phyloP scores from a whole-genome alignment of 2,113 vertebrate genomes.

The Actenoides lindsayi region DNA sequence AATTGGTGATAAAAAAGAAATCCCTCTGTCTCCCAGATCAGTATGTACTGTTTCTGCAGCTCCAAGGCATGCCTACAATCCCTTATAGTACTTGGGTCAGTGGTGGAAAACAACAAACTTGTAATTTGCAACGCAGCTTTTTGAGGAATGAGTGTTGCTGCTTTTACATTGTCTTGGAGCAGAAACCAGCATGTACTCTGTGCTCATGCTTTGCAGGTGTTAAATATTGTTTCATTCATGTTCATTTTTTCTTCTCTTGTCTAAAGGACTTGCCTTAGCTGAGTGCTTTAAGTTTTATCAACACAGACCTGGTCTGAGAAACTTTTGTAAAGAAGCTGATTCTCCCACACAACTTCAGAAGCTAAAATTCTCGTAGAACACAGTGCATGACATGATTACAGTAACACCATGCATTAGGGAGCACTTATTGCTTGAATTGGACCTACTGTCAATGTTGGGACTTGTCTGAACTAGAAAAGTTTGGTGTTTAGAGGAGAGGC shows the following conservation, averaged over 20 bases:
- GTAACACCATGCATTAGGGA: neutral
- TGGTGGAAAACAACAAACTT: neutral
- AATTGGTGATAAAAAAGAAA: neutral
- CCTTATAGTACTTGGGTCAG: neutral
- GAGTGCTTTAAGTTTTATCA: neutral
- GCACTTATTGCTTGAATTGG: neutral
- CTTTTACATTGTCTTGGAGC: conserved; percentile 6
- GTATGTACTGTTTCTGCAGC: neutral
- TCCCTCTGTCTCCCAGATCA: neutral
- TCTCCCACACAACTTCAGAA: neutral
- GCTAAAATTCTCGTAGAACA: neutral
- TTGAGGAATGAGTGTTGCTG: neutral
- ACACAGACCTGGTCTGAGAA: neutral
- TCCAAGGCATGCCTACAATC: neutral
- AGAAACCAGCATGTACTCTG: neutral
- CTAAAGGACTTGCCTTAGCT: neutral
- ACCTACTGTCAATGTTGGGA: neutral
- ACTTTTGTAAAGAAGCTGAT: neutral
- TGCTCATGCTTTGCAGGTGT: neutral
- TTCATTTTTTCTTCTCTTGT: neutral
- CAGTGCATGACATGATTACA: neutral
- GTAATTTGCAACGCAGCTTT: neutral
- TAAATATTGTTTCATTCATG: neutral
- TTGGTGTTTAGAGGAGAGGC: neutral
- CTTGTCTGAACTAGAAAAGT: neutral